Evolutionary conservation across 2,888 invertebrate species (phyloP).

Genomic region (Choristoneura rosaceana): DNA sequence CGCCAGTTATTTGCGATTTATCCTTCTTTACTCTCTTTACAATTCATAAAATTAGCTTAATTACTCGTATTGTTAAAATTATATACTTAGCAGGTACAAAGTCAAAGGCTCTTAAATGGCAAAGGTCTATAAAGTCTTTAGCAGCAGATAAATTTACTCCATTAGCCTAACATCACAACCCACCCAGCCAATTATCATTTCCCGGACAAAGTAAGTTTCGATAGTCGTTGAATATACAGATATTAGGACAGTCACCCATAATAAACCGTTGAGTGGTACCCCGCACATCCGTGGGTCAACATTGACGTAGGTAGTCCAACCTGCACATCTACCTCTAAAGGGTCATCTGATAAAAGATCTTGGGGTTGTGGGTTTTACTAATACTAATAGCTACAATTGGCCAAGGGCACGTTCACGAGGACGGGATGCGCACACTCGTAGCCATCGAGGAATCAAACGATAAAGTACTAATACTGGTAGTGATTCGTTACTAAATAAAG

Average conservation of each 20-base stretch:
- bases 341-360: conserved; percentile 35
- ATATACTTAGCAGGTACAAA: not conserved
- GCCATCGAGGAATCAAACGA: no score
- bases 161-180: conserved; percentile 22
- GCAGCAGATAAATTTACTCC: conserved; percentile 14
- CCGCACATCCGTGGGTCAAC: conserved; percentile 25
- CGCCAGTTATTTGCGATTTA: no score
- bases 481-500: no score
- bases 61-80: not conserved
- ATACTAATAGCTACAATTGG: conserved; percentile 3
- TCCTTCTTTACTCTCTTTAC: no score
- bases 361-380: conserved; percentile 23
- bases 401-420: not conserved
- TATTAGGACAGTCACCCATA: conserved; percentile 24
- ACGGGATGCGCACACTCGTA: not conserved
- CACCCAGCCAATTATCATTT: conserved; percentile 21
- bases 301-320: conserved; percentile 33
- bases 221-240: conserved; percentile 32
- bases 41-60: no score
- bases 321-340: conserved; percentile 22
- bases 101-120: not conserved
- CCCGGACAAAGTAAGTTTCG: conserved; percentile 18
- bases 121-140: conserved; percentile 10
- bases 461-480: no score
- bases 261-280: conserved; percentile 30